Evolutionary conservation across 2,888 invertebrate genomes (phyloP), one percentile per base, ranked within the genome.

Genomic region (Sinotaia quadrata): DNA sequence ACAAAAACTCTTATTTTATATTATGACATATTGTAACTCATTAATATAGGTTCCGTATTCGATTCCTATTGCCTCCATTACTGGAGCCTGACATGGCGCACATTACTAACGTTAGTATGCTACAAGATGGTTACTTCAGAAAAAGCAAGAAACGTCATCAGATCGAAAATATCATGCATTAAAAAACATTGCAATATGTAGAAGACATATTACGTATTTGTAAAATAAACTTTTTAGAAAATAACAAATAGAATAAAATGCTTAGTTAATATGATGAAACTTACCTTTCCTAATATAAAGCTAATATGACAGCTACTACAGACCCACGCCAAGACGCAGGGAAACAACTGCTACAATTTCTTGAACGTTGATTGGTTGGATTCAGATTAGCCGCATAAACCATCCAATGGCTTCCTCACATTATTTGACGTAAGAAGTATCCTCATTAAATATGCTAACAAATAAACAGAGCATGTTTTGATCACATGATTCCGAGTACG

Each of bases 361-460:
- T 49, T 60, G 27, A 37, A 24, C 34, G 73, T 60, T 75, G 74
- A 85, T 85, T 85, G 85, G 85, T 71, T 66, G 27, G 75, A 71
- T 68, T 76, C 72, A 68, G 75, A 80, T 77, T 77, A 75, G 72
- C 76, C 78, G 78, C 78, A 76, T 70, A 77, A 73, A 70, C 68
- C 33, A 69, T 71, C 85, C 85, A 85, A 85, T 85, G 73, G 75
- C 58, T 60, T 21, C 27, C n/a, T 27, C 27, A 65, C 44, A 56
- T 29, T 47, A 67, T 44, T 54, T 44, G 56, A 66, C 60, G 75
- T 76, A 75, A 74, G 73, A 73, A 62, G 66, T 72, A 75, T 73
- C 74, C 77, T 77, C 77, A 73, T 74, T 62, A 71, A n/a, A 74
- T 65, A 68, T 54, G 51, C 68, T 52, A 63, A 71, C 71, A 71